Evolutionary conservation across 2,888 invertebrate species (phyloP).

Genomic region (Folsomia manolachei): DNA sequence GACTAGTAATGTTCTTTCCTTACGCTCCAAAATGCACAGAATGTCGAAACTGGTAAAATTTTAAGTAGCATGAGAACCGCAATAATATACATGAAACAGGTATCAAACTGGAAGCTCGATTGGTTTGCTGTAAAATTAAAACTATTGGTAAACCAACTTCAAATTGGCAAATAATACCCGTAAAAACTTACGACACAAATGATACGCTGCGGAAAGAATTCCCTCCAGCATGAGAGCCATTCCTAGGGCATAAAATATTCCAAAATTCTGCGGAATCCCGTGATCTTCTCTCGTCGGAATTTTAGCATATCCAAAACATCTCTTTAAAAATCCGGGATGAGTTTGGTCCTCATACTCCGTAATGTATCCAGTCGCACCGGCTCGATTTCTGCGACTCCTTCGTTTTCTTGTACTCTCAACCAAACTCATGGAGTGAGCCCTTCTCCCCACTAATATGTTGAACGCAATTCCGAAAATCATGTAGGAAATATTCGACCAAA

Average conservation of each 20-base stretch:
- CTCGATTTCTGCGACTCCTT: neutral
- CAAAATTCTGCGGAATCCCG: constrained; percentile 44
- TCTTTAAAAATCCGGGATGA: neutral
- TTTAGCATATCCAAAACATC: constrained; percentile 35
- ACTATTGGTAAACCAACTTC: no score
- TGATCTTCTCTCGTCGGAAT: constrained; percentile 33
- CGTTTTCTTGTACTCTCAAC: neutral
- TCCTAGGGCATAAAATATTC: constrained; percentile 47
- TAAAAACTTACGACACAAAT: constrained; percentile 45
- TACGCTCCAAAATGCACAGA: constrained; percentile 44
- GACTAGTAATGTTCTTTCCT: constrained; percentile 16
- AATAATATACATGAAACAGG: constrained; percentile 62
- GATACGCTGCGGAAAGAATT: constrained; percentile 24
- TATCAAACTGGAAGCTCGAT: constrained; percentile 53
- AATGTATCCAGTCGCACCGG: neutral
- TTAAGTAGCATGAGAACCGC: constrained; percentile 59
- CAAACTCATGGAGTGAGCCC: constrained; percentile 21
- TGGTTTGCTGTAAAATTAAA: constrained; percentile 27
- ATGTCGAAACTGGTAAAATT: constrained; percentile 57
- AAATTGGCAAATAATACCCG: no score
- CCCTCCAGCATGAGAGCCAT: constrained; percentile 46
- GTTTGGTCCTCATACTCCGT: neutral
- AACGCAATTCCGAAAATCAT: constrained; percentile 45
- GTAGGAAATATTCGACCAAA: constrained; percentile 48
- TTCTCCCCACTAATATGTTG: constrained; percentile 38